These are phyloP conservation scores for Otocyon megalotis DNA, from an alignment of 2,113 vertebrate species.

Conservation along the genomic window DNA sequence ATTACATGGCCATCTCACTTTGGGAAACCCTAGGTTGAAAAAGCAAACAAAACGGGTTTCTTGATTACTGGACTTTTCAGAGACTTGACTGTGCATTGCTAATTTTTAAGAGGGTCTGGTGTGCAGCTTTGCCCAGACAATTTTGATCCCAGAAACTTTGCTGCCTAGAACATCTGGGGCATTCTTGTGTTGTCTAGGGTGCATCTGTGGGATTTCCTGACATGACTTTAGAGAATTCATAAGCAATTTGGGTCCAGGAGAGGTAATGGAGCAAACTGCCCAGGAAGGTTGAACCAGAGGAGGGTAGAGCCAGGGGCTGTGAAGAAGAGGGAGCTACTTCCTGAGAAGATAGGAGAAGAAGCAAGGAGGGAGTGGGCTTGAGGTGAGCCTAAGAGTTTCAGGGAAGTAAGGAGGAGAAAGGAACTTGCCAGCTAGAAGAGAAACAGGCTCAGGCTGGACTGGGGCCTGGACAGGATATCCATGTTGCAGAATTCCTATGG, in stretches of 20 bases:
- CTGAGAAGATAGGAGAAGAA: not conserved
- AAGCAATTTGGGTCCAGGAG: not conserved
- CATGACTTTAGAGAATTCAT: not conserved
- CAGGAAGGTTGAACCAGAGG: not conserved
- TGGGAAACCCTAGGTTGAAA: not conserved
- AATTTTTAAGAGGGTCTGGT: not conserved
- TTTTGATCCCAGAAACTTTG: not conserved
- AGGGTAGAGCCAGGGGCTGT: not conserved
- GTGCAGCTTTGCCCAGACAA: not conserved
- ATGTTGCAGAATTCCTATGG: not conserved
- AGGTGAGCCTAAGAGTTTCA: not conserved
- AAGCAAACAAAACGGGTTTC: slow-evolving; percentile 7
- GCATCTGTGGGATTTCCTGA: not conserved
- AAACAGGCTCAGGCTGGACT: not conserved
- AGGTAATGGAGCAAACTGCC: not conserved
- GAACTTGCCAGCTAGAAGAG: not conserved
- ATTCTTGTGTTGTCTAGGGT: not conserved
- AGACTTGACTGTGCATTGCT: not conserved
- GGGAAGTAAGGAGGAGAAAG: not conserved
- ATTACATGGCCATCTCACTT: not conserved
- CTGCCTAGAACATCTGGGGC: not conserved
- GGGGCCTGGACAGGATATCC: not conserved
- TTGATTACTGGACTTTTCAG: not conserved
- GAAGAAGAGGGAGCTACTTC: not conserved
- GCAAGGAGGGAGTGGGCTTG: not conserved